These are phyloP conservation scores for Lochmaea crataegi DNA, from an alignment of 2,888 invertebrate species.

Conservation along the genomic window DNA sequence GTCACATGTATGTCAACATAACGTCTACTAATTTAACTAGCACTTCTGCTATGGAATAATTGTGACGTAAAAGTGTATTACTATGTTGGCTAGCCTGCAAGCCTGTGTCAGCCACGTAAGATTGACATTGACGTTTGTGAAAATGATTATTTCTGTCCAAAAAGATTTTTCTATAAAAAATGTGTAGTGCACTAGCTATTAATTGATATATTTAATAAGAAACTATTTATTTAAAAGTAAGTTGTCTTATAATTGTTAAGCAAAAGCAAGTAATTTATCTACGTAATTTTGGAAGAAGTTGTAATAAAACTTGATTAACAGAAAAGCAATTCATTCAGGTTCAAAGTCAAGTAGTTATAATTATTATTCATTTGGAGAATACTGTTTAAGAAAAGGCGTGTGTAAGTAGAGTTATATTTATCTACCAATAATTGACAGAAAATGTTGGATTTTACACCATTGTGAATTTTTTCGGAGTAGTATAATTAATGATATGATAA, in stretches of 20 bases:
- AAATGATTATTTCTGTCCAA: conserved; percentile 46
- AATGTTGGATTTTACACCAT: neutral
- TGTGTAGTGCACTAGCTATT: conserved; percentile 32
- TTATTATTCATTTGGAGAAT: conserved; percentile 17
- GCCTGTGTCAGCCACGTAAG: conserved; percentile 60
- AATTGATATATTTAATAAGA: conserved; percentile 30
- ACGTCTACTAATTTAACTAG: too few species aligned
- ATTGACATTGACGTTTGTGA: conserved; percentile 61
- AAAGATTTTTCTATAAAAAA: conserved; percentile 36
- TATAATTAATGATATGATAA: conserved; percentile 2
- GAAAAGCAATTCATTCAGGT: conserved; percentile 40
- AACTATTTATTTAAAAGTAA: conserved; percentile 33
- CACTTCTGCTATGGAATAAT: neutral
- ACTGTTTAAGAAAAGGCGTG: conserved; percentile 21
- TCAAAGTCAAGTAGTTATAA: conserved; percentile 40
- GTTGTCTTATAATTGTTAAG: conserved; percentile 11
- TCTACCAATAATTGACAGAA: neutral
- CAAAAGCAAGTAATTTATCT: neutral
- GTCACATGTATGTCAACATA: neutral
- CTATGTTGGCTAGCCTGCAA: conserved; percentile 34
- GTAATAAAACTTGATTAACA: conserved; percentile 26
- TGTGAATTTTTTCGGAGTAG: neutral
- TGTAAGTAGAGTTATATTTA: conserved; percentile 10
- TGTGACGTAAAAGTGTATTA: neutral
- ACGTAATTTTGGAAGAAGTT: conserved; percentile 7